A percentile compares a stretch with the other conserved stretches of the same genome.
phyloP scores from a whole-genome alignment of 2,113 vertebrate genomes.

The Genyomyrus donnyi region DNA sequence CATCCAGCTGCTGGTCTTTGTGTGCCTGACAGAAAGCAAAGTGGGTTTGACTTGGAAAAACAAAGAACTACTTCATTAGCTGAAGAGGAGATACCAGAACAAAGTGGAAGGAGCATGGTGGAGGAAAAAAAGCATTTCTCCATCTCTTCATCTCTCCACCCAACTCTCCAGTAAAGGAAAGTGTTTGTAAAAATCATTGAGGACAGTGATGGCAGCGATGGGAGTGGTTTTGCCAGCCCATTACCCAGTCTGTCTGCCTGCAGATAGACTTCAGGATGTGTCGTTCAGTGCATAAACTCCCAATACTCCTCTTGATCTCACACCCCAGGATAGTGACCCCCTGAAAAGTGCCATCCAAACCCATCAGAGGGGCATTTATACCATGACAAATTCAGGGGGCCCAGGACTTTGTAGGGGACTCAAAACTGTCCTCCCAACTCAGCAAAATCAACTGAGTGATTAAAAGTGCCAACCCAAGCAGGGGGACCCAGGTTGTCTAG shows the following conservation, averaged over 20 bases:
- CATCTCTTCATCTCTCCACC: neutral
- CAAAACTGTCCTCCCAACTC: neutral
- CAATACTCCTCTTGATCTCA: neutral
- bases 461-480: neutral
- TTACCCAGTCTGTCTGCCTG: neutral
- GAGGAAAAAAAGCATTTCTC: neutral
- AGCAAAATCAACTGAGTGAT: neutral
- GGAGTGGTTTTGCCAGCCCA: neutral
- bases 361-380: neutral
- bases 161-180: neutral
- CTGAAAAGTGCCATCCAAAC: neutral
- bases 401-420: neutral
- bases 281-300: neutral
- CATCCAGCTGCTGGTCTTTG: neutral
- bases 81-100: neutral
- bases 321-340: neutral
- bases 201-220: neutral
- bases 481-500: neutral
- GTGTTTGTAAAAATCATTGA: neutral
- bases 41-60: neutral
- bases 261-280: neutral
- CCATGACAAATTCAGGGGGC: neutral
- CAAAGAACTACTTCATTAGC: neutral
- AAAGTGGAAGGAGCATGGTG: neutral
- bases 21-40: neutral